These are phyloP conservation scores for Petrolisthes cinctipes DNA, from an alignment of 2,888 invertebrate species.

Conservation along the genomic window DNA sequence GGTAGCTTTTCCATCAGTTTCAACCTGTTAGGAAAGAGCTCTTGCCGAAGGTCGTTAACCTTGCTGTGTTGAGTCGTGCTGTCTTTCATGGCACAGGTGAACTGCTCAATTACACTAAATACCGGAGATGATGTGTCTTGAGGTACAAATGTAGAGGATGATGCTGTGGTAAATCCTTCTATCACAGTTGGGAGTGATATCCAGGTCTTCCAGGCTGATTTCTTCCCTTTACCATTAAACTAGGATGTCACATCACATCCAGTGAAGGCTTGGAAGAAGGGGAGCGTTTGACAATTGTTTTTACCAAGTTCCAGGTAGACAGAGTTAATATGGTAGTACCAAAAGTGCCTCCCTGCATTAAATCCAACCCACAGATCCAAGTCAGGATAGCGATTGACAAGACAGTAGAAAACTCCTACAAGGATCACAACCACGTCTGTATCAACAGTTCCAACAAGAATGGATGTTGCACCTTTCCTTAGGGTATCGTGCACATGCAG, in stretches of 20 bases:
- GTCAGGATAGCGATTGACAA: constrained; percentile 11
- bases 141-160: constrained; percentile 30
- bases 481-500: constrained; percentile 27
- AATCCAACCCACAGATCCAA: constrained; percentile 29
- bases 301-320: constrained; percentile 18
- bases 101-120: constrained; percentile 31
- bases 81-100: constrained; percentile 24
- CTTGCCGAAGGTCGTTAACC: constrained; percentile 14
- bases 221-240: constrained; percentile 32
- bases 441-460: constrained; percentile 24
- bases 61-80: constrained; percentile 25
- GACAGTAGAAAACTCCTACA: constrained; percentile 5
- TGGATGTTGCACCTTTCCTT: constrained; percentile 21
- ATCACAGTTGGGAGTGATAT: constrained; percentile 18
- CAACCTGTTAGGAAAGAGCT: constrained; percentile 24
- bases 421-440: constrained; percentile 23
- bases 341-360: constrained; percentile 14
- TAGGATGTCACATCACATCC: constrained; percentile 27
- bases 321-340: constrained; percentile 20
- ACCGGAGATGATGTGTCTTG: constrained; percentile 38
- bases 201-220: constrained; percentile 30
- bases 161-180: constrained; percentile 27
- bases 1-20: constrained; percentile 33
- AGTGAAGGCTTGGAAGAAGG: constrained; percentile 16
- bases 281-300: constrained; percentile 18